These are phyloP conservation scores for Drosophila nasuta DNA, from an alignment of 1,140 invertebrate species.

Conservation along the genomic window DNA sequence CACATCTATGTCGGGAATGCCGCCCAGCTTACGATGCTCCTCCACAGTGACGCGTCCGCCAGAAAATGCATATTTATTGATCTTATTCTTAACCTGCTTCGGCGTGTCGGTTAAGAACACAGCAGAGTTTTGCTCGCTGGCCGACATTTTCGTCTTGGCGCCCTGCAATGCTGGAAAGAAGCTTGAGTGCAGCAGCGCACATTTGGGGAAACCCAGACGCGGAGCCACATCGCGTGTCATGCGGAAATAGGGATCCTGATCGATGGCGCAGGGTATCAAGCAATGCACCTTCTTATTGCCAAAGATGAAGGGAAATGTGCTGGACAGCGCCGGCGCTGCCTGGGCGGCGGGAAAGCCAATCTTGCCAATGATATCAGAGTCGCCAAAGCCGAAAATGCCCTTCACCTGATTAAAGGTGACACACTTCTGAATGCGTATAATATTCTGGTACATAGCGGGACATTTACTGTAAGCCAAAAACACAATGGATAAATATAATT, in stretches of 20 bases:
- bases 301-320: constrained; percentile 98
- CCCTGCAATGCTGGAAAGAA: constrained; percentile 99
- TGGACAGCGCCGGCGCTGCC: constrained; percentile 97
- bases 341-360: constrained; percentile 98
- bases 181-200: constrained; percentile 96
- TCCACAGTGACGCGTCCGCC: constrained; percentile 97
- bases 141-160: constrained; percentile 99
- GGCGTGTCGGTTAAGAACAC: constrained; percentile 98
- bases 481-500: background rate
- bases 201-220: constrained; percentile 94
- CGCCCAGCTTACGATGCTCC: constrained; percentile 95
- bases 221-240: constrained; percentile 99
- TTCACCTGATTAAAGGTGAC: constrained; percentile 98
- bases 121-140: constrained; percentile 96
- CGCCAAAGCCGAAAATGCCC: constrained; percentile 99
- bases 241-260: constrained; percentile 99
- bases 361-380: constrained; percentile 98
- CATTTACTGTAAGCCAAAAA: constrained; percentile 87
- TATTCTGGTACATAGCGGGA: constrained; percentile 96
- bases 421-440: constrained; percentile 95
- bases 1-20: constrained; percentile 98
- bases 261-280: constrained; percentile 99
- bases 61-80: constrained; percentile 99
- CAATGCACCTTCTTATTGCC: constrained; percentile 92
- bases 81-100: constrained; percentile 99